A percentile compares a stretch with the other conserved stretches of the same genome.
phyloP scores from a whole-genome alignment of 2,888 invertebrate species.

The Autographa pulchrina region DNA sequence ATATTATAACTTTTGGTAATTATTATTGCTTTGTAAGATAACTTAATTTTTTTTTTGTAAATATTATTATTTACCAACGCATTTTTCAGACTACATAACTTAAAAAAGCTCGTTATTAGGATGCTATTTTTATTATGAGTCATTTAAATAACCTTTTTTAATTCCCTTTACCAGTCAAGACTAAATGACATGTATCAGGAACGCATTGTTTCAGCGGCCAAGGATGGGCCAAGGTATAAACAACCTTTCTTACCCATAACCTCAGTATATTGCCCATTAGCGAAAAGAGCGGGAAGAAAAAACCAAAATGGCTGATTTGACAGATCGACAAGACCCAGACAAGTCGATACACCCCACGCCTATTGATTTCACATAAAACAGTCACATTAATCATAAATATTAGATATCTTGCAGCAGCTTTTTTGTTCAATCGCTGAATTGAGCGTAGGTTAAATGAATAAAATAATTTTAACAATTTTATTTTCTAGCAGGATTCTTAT shows the following conservation, averaged over 20 bases:
- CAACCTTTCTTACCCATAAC: neutral
- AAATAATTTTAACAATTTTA: neutral
- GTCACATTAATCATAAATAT: constrained; percentile 65
- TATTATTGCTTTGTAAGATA: too few species aligned
- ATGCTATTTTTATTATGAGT: too few species aligned
- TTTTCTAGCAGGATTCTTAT: neutral
- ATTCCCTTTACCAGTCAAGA: too few species aligned
- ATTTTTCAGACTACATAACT: too few species aligned
- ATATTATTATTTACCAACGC: too few species aligned
- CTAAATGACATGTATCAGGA: neutral
- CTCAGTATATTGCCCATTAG: neutral
- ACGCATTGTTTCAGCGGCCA: neutral
- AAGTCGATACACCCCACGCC: constrained; percentile 16
- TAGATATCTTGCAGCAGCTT: constrained; percentile 45
- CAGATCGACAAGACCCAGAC: constrained; percentile 35
- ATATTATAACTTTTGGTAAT: too few species aligned
- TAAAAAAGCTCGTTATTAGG: too few species aligned
- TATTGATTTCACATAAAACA: constrained; percentile 76
- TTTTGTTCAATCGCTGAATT: constrained; percentile 23
- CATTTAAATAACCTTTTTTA: neutral
- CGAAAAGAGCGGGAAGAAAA: constrained; percentile 19
- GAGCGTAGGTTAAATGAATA: neutral
- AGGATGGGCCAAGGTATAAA: neutral
- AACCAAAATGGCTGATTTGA: constrained; percentile 49
- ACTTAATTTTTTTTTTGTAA: too few species aligned